These are phyloP conservation scores for Anoplolepis gracilipes DNA, from an alignment of 1,140 invertebrate species.

Conservation along the genomic window DNA sequence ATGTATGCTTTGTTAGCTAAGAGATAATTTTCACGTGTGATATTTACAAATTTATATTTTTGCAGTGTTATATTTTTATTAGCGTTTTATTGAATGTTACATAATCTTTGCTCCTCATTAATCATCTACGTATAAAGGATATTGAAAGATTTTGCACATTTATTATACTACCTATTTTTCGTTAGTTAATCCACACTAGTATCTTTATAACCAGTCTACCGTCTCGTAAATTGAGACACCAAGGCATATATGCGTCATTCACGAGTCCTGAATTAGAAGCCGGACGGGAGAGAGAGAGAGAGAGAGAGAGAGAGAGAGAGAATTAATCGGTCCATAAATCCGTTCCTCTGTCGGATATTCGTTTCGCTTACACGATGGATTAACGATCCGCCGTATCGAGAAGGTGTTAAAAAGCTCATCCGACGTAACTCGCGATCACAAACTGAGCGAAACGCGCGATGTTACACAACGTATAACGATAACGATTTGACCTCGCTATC, in stretches of 20 bases:
- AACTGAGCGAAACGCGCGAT: conserved; percentile 7
- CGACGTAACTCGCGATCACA: conserved; percentile 62
- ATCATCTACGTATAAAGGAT: background rate
- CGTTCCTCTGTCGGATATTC: conserved; percentile 3
- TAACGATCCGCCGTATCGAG: conserved; percentile 63
- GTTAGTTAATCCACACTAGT: background rate
- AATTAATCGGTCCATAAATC: conserved; percentile 52
- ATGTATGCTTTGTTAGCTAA: background rate
- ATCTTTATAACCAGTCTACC: background rate
- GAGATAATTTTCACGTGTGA: background rate
- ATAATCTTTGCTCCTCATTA: background rate
- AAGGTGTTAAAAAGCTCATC: conserved; percentile 71
- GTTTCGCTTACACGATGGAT: conserved; percentile 55
- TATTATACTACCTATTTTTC: background rate
- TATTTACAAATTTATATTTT: background rate
- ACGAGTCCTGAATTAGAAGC: conserved; percentile 30
- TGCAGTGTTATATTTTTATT: too few relatives aligned
- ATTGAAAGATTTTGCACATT: background rate
- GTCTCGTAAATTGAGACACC: conserved; percentile 26
- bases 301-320: background rate
- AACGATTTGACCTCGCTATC: conserved; percentile 57
- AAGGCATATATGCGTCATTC: conserved; percentile 3
- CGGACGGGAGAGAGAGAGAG: too few relatives aligned
- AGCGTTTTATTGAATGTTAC: background rate
- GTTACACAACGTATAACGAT: conserved; percentile 64